Percentiles rank a stretch among this genome's conserved stretches.
phyloP scores from a whole-genome alignment of 2,888 invertebrate species.

The Xestoiulus laeticollis region DNA sequence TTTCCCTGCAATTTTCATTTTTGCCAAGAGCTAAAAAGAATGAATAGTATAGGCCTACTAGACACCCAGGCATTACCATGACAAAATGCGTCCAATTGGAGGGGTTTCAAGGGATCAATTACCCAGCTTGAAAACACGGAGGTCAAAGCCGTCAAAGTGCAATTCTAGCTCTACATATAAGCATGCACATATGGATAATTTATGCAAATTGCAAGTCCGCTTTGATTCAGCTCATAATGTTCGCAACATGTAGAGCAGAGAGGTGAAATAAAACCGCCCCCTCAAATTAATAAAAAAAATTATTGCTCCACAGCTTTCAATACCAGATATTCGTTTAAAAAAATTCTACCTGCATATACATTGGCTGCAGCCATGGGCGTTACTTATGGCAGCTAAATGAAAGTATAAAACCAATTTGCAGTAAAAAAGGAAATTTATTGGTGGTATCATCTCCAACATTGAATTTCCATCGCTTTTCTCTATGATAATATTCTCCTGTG shows the following conservation, averaged over 20 bases:
- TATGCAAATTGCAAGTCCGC: background rate
- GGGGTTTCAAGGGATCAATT: background rate
- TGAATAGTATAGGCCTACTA: too few relatives aligned
- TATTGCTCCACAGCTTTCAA: background rate
- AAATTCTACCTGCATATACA: background rate
- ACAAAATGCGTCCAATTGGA: too few relatives aligned
- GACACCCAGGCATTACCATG: too few relatives aligned
- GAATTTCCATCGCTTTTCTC: background rate
- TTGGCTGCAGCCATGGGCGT: background rate
- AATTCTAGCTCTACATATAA: background rate
- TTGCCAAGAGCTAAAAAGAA: too few relatives aligned
- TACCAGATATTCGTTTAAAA: background rate
- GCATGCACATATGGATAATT: background rate
- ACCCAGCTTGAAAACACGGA: background rate
- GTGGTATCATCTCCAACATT: background rate
- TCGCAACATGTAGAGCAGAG: background rate
- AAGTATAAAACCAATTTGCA: background rate
- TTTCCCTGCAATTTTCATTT: background rate
- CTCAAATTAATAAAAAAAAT: background rate
- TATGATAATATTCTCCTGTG: background rate
- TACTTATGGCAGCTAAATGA: background rate
- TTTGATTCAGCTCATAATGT: too few relatives aligned
- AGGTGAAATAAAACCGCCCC: background rate
- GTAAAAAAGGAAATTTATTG: slow-evolving; percentile 7
- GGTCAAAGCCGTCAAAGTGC: background rate